Conservation (phyloP, 2,113 vertebrate species). For the Brachyhypopomus gauderio region DNA sequence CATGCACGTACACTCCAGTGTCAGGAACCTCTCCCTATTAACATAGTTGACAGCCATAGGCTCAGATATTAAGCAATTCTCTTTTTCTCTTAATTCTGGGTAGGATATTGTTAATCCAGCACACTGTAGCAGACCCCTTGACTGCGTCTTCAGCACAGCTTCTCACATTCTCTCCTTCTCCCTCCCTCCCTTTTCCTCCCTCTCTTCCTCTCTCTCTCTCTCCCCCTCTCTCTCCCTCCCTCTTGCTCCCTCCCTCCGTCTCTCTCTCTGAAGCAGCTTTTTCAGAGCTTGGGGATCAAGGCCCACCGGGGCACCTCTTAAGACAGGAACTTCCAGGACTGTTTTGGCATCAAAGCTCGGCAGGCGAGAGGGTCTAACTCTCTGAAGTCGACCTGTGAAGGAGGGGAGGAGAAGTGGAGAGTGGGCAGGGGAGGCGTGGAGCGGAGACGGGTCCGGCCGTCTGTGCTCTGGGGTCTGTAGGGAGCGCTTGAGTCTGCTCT, state of each 20-base stretch:
- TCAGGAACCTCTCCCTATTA: neutral
- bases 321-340: conserved; percentile 77
- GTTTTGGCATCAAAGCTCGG: conserved; percentile 80
- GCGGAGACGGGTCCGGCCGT: conserved; percentile 26
- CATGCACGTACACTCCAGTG: neutral
- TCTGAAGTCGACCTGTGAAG: conserved; percentile 79
- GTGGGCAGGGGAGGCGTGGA: conserved; percentile 34
- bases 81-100: conserved; percentile 46
- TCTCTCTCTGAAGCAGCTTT: conserved; percentile 46
- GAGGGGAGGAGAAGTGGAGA: conserved; percentile 62
- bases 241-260: conserved; percentile 31
- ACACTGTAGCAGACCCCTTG: conserved; percentile 39
- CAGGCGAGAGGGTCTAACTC: conserved; percentile 73
- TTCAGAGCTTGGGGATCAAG: conserved; percentile 56
- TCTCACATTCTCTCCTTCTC: conserved; percentile 37
- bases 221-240: conserved; percentile 45
- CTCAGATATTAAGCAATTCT: conserved; percentile 57
- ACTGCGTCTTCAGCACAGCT: conserved; percentile 20
- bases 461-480: conserved; percentile 46
- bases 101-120: conserved; percentile 53
- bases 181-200: conserved; percentile 35
- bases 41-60: conserved; percentile 42
- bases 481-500: conserved; percentile 54
- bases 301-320: conserved; percentile 72
- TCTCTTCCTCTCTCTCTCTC: conserved; percentile 49